Evolutionary conservation across 2,113 vertebrate genomes (phyloP).

Genomic region (Panurus biarmicus): DNA sequence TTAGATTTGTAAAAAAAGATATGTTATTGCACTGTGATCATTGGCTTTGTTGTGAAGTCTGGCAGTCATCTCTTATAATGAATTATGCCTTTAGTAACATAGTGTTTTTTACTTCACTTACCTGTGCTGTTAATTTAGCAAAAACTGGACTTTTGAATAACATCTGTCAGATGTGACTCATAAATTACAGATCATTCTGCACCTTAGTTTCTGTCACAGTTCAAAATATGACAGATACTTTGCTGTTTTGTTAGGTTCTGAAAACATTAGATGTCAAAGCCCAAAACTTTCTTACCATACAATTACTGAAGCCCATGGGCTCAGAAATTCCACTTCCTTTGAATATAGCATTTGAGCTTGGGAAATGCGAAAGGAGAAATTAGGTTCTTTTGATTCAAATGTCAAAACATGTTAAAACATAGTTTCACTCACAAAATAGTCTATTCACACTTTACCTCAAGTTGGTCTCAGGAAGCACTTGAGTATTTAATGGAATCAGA

Average conservation of each 20-base stretch:
- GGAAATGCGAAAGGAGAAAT: neutral
- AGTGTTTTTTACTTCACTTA: neutral
- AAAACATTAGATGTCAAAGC: neutral
- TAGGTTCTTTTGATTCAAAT: neutral
- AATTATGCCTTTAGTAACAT: neutral
- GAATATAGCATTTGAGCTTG: neutral
- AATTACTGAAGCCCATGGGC: neutral
- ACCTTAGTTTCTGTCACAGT: neutral
- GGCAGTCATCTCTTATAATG: neutral
- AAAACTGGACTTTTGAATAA: neutral
- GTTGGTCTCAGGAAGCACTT: neutral
- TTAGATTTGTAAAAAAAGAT: neutral
- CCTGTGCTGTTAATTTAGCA: neutral
- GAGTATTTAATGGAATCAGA: neutral
- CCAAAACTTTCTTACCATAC: neutral
- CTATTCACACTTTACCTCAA: neutral
- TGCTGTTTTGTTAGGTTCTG: neutral
- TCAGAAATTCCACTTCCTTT: neutral
- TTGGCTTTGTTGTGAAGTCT: neutral
- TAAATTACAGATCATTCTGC: neutral
- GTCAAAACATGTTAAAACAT: neutral
- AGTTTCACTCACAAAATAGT: neutral
- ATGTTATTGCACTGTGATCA: neutral
- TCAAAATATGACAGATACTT: neutral
- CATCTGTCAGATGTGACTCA: neutral